Base-by-base conservation (phyloP, 2,113 vertebrate genomes). In the Lagenorhynchus albirostris region DNA sequence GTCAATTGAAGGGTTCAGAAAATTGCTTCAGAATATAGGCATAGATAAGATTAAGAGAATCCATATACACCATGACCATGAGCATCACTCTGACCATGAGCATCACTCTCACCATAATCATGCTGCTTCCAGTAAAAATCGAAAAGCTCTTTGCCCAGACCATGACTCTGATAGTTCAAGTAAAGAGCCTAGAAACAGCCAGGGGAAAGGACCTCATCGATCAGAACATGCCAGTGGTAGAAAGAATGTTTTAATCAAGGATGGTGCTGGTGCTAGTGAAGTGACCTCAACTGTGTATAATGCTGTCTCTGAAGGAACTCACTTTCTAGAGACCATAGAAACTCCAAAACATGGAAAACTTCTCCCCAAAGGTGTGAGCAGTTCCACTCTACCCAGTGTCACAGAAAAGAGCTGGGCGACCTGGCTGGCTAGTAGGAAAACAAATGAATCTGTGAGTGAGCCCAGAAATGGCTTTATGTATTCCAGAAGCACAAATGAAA, bases 11-110 rank as follows among this genome's bases (percentile, higher is more conserved):
- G 99, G 99, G 1, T 98, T 99, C 7, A 99, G 98, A 97, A 99
- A 99, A 50, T 98, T 99, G 41, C 97, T 99, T 5, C 98, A 98
- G 74, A 99, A 98, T 11, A 99, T 99, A 71, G 99, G 99, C 2
- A 98, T 99, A 90, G 99, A 99, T 97, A 99, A 98, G 79, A 97
- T 99, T 95, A 98, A 99, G 97, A 99, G 63, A 62, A 97, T 99
- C 38, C 99, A 84, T 71, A 98, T 99, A 83, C 99, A 98, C 44
- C 99, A 99, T 8, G 98, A 98, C 18, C 97, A 95, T 0, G 97
- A 97, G 0, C 96, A 89, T 65, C 96, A 55, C 47, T 44, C 91
- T 2, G 90, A 96, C 73, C 97, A 96, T 0, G 97, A 97, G 0
- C 86, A 91, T 91, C 92, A 97, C n/a, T 63, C 95, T 85, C 99